phyloP scores from a whole-genome alignment of 2,113 vertebrate genomes.

The Dipodomys ordii region DNA sequence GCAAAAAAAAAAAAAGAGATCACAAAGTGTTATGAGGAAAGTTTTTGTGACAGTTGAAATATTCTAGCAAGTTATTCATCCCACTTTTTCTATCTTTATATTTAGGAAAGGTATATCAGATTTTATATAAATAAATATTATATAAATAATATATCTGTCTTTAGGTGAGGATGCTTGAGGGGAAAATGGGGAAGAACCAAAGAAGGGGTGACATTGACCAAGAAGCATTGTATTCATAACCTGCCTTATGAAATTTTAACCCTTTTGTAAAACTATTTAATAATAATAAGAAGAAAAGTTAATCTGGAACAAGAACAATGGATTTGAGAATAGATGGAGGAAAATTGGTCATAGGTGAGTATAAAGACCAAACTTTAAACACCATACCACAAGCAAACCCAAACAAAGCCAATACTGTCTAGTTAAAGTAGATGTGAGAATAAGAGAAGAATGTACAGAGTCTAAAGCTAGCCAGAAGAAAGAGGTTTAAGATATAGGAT shows the following conservation, averaged over 20 bases:
- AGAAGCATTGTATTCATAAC: too few relatives aligned
- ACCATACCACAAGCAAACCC: too few relatives aligned
- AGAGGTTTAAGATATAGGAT: not conserved
- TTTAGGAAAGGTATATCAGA: not conserved
- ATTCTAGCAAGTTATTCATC: not conserved
- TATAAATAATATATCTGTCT: too few relatives aligned
- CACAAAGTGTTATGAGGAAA: not conserved
- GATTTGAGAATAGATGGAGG: not conserved
- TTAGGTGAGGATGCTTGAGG: too few relatives aligned
- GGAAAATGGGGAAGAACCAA: too few relatives aligned
- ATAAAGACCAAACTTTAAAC: too few relatives aligned
- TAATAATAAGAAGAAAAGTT: too few relatives aligned
- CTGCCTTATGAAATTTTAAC: too few relatives aligned
- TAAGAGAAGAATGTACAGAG: not conserved
- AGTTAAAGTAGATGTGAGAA: not conserved
- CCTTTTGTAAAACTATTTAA: too few relatives aligned
- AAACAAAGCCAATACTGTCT: not conserved
- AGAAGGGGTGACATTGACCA: too few relatives aligned
- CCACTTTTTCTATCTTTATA: not conserved
- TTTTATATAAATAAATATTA: conserved; percentile 7
- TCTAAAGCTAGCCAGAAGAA: not conserved
- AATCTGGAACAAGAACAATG: not conserved
- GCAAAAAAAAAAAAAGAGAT: not conserved
- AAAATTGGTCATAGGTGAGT: not conserved
- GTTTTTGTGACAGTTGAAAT: not conserved